These are phyloP conservation scores for Astreopora myriophthalma DNA, from an alignment of 64 coral and sea anemone species.

Conservation along the genomic window DNA sequence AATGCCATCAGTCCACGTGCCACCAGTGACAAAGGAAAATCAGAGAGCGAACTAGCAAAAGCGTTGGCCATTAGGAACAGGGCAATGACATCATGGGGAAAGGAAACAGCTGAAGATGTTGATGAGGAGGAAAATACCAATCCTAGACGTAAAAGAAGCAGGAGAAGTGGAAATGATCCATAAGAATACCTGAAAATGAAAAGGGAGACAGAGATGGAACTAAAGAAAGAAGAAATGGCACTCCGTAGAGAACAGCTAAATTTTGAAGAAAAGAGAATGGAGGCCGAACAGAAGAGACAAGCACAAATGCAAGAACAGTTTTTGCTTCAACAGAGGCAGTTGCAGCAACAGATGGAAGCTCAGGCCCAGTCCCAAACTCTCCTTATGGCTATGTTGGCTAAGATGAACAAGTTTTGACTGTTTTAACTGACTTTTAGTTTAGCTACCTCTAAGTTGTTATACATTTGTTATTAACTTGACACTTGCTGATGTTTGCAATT, in stretches of 20 bases:
- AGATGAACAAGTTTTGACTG: not conserved
- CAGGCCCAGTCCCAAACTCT: not conserved
- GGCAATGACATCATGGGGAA: not conserved
- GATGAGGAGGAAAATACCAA: not conserved
- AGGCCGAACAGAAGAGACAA: not conserved
- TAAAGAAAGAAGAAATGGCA: conserved; percentile 7
- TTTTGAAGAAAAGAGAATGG: conserved; percentile 2
- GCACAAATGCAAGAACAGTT: not conserved
- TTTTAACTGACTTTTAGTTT: not conserved
- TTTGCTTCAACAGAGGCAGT: not conserved
- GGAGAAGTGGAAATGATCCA: not conserved
- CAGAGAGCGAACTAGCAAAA: conserved; percentile 10
- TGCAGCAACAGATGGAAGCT: not conserved
- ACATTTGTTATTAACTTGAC: not conserved
- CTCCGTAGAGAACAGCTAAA: not conserved
- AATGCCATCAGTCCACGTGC: not conserved
- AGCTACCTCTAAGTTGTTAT: not conserved
- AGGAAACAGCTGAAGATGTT: conserved; percentile 9
- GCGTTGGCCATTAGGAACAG: not conserved
- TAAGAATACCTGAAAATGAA: not conserved
- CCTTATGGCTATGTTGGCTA: not conserved
- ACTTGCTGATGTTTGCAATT: not conserved
- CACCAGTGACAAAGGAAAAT: not conserved
- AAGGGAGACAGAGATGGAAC: not conserved
- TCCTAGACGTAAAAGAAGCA: not conserved